These are phyloP conservation scores for Crotophaga sulcirostris DNA, from an alignment of 2,113 vertebrate species.

Conservation along the genomic window DNA sequence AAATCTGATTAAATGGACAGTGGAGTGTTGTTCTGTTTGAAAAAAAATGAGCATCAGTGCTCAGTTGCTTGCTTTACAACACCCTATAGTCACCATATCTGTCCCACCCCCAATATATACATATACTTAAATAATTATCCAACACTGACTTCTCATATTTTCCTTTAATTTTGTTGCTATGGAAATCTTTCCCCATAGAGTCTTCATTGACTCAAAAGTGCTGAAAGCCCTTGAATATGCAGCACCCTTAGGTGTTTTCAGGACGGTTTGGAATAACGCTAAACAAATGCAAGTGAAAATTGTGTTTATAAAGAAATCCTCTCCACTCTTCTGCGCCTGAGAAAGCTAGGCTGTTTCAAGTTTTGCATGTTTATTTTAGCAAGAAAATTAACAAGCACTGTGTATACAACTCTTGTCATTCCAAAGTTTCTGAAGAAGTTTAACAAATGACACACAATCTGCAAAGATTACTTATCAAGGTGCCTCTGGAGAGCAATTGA, in stretches of 20 bases:
- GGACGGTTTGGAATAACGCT: background rate
- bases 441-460: background rate
- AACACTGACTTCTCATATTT: constrained; percentile 32
- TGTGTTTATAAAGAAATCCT: background rate
- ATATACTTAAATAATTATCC: background rate
- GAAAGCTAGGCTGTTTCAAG: background rate
- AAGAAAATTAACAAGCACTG: background rate
- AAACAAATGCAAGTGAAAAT: background rate
- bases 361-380: background rate
- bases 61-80: background rate
- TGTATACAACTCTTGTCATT: background rate
- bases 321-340: background rate
- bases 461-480: background rate
- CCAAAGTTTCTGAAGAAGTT: background rate
- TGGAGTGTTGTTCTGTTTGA: background rate
- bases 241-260: background rate
- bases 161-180: constrained; percentile 66
- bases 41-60: background rate
- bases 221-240: background rate
- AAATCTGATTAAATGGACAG: background rate
- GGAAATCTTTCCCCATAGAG: constrained; percentile 41
- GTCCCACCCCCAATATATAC: background rate
- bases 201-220: constrained; percentile 24
- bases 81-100: background rate
- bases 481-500: background rate